Base-by-base conservation (phyloP, 2,113 vertebrate genomes). In the Odontesthes bonariensis region DNA sequence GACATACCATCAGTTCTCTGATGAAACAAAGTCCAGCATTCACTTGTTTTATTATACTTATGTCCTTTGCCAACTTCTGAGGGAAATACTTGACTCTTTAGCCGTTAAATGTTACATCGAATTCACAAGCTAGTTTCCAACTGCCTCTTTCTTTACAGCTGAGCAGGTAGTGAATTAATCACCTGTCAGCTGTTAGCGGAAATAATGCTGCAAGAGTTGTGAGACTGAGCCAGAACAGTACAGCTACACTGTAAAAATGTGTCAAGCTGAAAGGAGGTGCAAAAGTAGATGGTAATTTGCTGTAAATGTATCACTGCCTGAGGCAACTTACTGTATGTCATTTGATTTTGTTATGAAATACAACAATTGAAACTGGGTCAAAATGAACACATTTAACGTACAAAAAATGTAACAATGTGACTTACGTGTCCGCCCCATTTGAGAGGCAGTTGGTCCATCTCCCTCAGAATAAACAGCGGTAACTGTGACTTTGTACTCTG, bases 401-500 rank as follows among this genome's bases (percentile, higher is more conserved):
- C n/a, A 16, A 0, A 12, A 6, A 27, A 49, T n/a, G 6, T 32
- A 33, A 53, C 5, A 20, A 12, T 6, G 3, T 23, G 56, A 73
- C 93, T 86, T 33, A 94, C 94, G 78, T 22, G 94, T 94, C 10
- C 94, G 96, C 54, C 95, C 97, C 33, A 89, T 93, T 5, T 92
- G 89, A 0, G 94, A 91, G 20, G 93, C 82, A 0, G 94, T 88
- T 8, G 91, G 94, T 0, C 97, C 97, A 53, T 98, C 96, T 55
- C 95, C 95, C 0, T 95, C 94, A 0, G 79, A 7, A 61, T 98
- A 99, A 38, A 98, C 80, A 0, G 97, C 95, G 0, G 95, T 97
- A 68, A 99, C 57, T 0, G 95, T 88, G n/a, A 99, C 89, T 76
- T 95, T 95, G 86, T 99, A 98, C 72, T 96, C 94, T 0, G 95